A percentile compares a stretch with the other conserved stretches of the same genome.
These are phyloP conservation scores for Notarius lentiginosus DNA, from an alignment of 2,113 vertebrate genomes.

Conservation along the genomic window DNA sequence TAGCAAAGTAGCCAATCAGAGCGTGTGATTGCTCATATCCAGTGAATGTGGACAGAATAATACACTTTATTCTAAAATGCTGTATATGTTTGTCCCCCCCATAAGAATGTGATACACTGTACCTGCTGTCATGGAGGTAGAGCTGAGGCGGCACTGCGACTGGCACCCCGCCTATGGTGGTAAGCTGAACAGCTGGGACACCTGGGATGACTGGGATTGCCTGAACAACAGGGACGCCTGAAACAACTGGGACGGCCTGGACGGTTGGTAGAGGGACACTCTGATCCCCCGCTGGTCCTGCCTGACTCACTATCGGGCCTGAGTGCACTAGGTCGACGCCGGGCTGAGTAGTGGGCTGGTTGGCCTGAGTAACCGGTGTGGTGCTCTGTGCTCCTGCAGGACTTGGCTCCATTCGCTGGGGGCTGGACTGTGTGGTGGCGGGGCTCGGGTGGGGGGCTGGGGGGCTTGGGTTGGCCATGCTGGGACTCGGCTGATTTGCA, in stretches of 20 bases:
- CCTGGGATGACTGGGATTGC: constrained; percentile 28
- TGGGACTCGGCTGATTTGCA: constrained; percentile 71
- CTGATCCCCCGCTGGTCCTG: constrained; percentile 58
- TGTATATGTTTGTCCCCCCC: not conserved
- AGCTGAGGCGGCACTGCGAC: constrained; percentile 83
- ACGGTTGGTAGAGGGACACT: constrained; percentile 2
- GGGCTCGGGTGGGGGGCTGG: constrained; percentile 62
- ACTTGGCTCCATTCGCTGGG: constrained; percentile 55
- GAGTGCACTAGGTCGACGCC: constrained; percentile 52
- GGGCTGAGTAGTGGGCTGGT: constrained; percentile 54
- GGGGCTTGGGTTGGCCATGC: constrained; percentile 54
- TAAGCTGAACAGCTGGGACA: constrained; percentile 56
- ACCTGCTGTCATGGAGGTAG: constrained; percentile 97
- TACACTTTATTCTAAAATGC: not conserved
- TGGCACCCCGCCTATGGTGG: constrained; percentile 61
- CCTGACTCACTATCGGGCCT: constrained; percentile 62
- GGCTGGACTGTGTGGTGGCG: constrained; percentile 61
- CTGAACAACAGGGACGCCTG: constrained; percentile 60
- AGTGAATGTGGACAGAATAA: not conserved
- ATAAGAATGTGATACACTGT: constrained; percentile 47
- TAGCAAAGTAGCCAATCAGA: too few species aligned
- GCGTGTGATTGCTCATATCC: too few species aligned
- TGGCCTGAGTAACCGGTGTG: constrained; percentile 60
- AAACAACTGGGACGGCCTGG: constrained; percentile 44
- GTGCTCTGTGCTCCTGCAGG: constrained; percentile 57